phyloP scores from a whole-genome alignment of 2,797 vertebrate genomes.

The Oophaga sylvatica region DNA sequence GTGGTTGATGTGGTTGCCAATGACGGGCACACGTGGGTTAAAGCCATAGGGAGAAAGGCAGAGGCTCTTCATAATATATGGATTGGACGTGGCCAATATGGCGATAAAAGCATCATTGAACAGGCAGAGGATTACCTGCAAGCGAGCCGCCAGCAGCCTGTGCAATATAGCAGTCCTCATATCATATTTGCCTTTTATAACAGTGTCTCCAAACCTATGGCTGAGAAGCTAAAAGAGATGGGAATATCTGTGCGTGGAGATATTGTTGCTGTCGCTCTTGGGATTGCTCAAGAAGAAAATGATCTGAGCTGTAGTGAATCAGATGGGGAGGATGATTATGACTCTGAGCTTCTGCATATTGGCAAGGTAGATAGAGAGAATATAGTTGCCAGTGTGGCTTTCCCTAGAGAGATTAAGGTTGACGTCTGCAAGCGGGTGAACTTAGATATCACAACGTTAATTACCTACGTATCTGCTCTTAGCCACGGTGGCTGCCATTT shows the following conservation, averaged over 20 bases:
- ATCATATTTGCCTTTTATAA: conserved; percentile 96
- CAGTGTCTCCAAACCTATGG: conserved; percentile 90
- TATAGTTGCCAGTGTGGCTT: conserved; percentile 81
- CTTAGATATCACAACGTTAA: conserved; percentile 94
- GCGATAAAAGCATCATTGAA: conserved; percentile 87
- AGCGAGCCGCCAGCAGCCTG: conserved; percentile 87
- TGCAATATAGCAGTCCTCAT: conserved; percentile 88
- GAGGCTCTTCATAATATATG: conserved; percentile 96
- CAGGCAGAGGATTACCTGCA: conserved; percentile 90
- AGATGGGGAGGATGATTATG: conserved; percentile 71
- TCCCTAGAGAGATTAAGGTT: conserved; percentile 84
- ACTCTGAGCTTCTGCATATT: conserved; percentile 70
- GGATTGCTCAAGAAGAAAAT: conserved; percentile 65
- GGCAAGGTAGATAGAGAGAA: conserved; percentile 82
- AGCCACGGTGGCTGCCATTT: conserved; percentile 89
- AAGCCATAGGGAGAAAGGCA: conserved; percentile 92
- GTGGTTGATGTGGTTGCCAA: conserved; percentile 95
- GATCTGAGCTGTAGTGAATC: conserved; percentile 68
- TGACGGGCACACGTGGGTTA: conserved; percentile 91
- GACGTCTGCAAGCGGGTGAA: conserved; percentile 85
- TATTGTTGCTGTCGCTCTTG: conserved; percentile 83
- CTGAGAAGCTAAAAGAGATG: conserved; percentile 86
- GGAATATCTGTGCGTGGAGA: conserved; percentile 91
- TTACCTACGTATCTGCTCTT: conserved; percentile 90
- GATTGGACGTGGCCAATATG: conserved; percentile 94